Base-by-base conservation (phyloP, 2,797 vertebrate species). In the Coracias cyanogaster region DNA sequence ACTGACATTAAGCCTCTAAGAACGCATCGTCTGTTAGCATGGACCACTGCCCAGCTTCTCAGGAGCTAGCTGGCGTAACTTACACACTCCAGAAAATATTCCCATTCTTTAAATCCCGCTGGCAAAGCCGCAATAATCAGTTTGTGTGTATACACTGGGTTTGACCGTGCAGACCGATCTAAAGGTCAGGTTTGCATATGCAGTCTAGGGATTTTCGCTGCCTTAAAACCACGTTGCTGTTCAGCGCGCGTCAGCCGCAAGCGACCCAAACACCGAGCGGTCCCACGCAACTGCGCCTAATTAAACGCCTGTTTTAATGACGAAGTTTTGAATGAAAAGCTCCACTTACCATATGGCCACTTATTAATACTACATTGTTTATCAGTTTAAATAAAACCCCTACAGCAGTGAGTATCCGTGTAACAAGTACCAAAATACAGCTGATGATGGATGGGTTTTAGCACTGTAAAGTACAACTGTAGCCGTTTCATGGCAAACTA, bases 1-100 rank as follows among this genome's bases (percentile, higher is more conserved):
- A 35, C 35, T 12, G 7, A 57, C 0, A 35, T 17, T 45, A 82
- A 82, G 22, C 43, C 72, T 66, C 76, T 46, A 15, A 41, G 35
- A 65, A 46, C 2, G 0, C 0, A 1, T 9, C 1, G 1, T n/a
- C 43, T 26, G 10, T 35, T 12, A 33, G 46, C 37, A 11, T 0
- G 11, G 77, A 33, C 46, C 51, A 46, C 39, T 24, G 24, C 64
- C 55, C 57, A 16, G 62, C 55, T 20, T 19, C 9, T 13, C 69
- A 62, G 65, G 31, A 83, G 17, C 64, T 13, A n/a, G 14, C 7
- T 0, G 2, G 43, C 48, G 29, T 35, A 15, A 39, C 39, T 49
- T 19, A 20, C 17, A 45, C 61, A 84, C 31, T 60, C 49, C 86
- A 70, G 76, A 67, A 90, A 94, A 93, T 0, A 35, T 0, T 29